Conservation (phyloP, 2,797 vertebrate species). For the Myotis vivesi region DNA sequence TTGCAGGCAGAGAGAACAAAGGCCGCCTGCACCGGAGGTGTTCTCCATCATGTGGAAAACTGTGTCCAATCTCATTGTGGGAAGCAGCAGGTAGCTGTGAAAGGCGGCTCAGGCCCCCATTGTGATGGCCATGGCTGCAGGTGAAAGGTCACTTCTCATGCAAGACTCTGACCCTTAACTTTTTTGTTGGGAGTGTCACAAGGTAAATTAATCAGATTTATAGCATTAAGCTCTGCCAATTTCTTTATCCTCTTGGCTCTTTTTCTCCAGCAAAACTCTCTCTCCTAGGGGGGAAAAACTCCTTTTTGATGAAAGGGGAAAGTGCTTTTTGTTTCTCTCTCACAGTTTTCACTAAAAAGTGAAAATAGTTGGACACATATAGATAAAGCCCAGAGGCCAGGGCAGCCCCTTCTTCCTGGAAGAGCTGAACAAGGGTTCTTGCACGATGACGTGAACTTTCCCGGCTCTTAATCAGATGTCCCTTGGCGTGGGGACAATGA, state of each 20-base stretch:
- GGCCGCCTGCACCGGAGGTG: slow-evolving; percentile 75
- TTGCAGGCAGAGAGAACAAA: slow-evolving; percentile 57
- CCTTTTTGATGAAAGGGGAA: slow-evolving; percentile 6
- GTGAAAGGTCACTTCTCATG: slow-evolving; percentile 92
- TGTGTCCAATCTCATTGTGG: slow-evolving; percentile 94
- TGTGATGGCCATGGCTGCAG: slow-evolving; percentile 84
- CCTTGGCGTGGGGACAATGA: not conserved
- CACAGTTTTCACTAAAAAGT: slow-evolving; percentile 53
- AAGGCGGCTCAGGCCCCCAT: slow-evolving; percentile 85
- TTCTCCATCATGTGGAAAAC: slow-evolving; percentile 93
- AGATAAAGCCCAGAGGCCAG: not conserved
- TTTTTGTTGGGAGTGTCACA: slow-evolving; percentile 87
- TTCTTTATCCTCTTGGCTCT: slow-evolving; percentile 81
- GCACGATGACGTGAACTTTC: not conserved
- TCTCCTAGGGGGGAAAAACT: accelerated
- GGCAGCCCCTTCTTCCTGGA: not conserved
- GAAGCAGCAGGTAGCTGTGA: slow-evolving; percentile 96
- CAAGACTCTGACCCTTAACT: slow-evolving; percentile 87
- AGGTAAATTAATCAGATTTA: slow-evolving; percentile 89
- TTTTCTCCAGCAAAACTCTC: slow-evolving; percentile 75
- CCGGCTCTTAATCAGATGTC: slow-evolving; percentile 4
- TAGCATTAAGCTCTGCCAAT: slow-evolving; percentile 79
- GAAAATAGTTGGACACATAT: not conserved
- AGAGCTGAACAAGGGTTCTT: not conserved
- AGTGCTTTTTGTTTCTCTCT: slow-evolving; percentile 77